A percentile compares a stretch with the other conserved stretches of the same genome.
These are phyloP conservation scores for Archilochus colubris DNA, from an alignment of 2,113 vertebrate species.

Conservation along the genomic window DNA sequence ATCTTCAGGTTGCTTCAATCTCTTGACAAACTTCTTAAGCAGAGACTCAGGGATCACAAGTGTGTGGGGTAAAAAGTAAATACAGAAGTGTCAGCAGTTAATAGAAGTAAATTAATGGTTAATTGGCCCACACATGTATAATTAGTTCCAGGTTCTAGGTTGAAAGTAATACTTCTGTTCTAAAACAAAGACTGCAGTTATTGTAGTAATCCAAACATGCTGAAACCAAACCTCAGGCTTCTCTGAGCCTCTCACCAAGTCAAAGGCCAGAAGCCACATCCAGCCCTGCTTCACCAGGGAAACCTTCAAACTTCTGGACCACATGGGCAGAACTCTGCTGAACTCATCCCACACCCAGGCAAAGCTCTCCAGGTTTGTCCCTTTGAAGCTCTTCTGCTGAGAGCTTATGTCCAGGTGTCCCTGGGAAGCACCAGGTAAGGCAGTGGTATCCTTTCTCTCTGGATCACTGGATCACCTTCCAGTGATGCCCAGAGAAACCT, in stretches of 20 bases:
- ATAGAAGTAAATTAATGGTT: slow-evolving; percentile 39
- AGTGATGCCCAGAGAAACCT: background rate
- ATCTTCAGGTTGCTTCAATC: background rate
- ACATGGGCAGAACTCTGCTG: background rate
- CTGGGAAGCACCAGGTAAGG: background rate
- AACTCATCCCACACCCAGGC: rapidly evolving
- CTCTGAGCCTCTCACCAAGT: background rate
- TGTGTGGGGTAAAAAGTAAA: background rate
- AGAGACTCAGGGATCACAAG: background rate
- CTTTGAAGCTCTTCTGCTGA: background rate
- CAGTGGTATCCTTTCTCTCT: background rate
- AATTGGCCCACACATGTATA: slow-evolving; percentile 39
- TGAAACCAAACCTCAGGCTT: background rate
- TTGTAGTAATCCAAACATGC: background rate
- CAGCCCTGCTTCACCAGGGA: rapidly evolving
- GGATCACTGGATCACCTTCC: background rate
- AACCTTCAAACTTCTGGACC: background rate
- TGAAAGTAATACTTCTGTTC: background rate
- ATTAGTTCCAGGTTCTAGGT: slow-evolving; percentile 43
- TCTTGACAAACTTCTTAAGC: background rate
- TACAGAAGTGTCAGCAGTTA: background rate
- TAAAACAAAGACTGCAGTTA: slow-evolving; percentile 2
- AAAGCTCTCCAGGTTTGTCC: background rate
- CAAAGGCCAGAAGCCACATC: background rate
- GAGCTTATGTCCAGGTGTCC: rapidly evolving